Evolutionary conservation across 2,113 vertebrate species (phyloP).

Genomic region (Panthera uncia): DNA sequence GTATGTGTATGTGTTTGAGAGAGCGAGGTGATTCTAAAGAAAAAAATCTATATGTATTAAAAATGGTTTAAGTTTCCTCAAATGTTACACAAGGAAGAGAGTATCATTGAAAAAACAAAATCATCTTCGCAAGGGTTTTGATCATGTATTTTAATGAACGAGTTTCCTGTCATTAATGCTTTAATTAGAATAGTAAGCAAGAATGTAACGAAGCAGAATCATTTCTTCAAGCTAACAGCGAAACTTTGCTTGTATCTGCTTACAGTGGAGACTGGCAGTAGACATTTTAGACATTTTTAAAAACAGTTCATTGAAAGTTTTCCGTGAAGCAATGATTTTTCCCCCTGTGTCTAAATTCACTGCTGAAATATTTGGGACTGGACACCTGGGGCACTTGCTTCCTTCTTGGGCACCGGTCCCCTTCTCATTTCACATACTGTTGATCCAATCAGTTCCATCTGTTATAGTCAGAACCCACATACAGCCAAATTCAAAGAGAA

Average conservation of each 20-base stretch:
- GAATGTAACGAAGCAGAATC: background rate
- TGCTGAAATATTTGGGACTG: constrained; percentile 7
- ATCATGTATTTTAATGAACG: background rate
- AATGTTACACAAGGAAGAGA: background rate
- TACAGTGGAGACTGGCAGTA: background rate
- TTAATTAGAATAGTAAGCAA: background rate
- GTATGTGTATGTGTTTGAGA: background rate
- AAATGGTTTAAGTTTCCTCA: background rate
- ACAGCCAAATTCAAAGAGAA: constrained; percentile 11
- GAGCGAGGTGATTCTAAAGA: background rate
- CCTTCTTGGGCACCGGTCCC: background rate
- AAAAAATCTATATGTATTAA: background rate
- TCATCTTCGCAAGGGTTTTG: background rate
- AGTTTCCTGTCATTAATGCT: background rate
- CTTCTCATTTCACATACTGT: background rate
- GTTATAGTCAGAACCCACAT: constrained; percentile 13
- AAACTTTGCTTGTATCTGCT: background rate
- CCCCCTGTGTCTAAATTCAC: background rate
- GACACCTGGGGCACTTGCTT: constrained; percentile 16
- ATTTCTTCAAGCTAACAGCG: constrained; percentile 16
- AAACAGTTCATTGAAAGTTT: constrained; percentile 32
- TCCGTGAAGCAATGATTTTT: background rate
- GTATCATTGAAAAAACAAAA: background rate
- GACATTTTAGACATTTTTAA: background rate
- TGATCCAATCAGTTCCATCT: constrained; percentile 43